These are phyloP conservation scores for Muschampia plurimacula DNA, from an alignment of 2,888 invertebrate species.

Conservation along the genomic window DNA sequence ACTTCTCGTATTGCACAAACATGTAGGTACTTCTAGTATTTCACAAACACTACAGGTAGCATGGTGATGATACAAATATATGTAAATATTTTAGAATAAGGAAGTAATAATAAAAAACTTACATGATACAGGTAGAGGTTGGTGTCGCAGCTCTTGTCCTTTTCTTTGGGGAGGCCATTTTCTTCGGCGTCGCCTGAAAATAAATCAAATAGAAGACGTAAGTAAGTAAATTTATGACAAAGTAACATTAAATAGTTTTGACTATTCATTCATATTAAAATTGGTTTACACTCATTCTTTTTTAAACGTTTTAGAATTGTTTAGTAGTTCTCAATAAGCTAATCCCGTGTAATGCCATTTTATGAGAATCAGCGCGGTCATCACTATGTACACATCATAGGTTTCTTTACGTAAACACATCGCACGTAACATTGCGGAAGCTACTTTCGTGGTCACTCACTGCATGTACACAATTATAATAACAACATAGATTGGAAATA, in stretches of 20 bases:
- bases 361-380: constrained; percentile 20
- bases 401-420: constrained; percentile 37
- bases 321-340: constrained; percentile 11
- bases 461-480: constrained; percentile 5
- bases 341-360: constrained; percentile 16
- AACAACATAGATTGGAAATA: neutral
- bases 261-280: neutral
- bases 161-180: constrained; percentile 87
- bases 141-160: constrained; percentile 92
- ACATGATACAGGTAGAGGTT: constrained; percentile 95
- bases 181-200: constrained; percentile 89
- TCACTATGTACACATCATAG: constrained; percentile 19
- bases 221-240: neutral
- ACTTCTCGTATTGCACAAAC: too few relatives aligned
- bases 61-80: too few relatives aligned
- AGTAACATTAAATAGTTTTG: neutral
- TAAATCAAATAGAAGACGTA: neutral
- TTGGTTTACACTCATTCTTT: neutral
- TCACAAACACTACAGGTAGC: too few relatives aligned
- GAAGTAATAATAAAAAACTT: constrained; percentile 67
- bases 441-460: constrained; percentile 9
- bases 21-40: too few relatives aligned
- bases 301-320: constrained; percentile 21
- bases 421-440: constrained; percentile 25
- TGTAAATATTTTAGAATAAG: neutral